A percentile compares a stretch with the other conserved stretches of the same genome.
These are phyloP conservation scores for Ptilodon capucinus DNA, from an alignment of 2,888 invertebrate genomes.

Conservation along the genomic window DNA sequence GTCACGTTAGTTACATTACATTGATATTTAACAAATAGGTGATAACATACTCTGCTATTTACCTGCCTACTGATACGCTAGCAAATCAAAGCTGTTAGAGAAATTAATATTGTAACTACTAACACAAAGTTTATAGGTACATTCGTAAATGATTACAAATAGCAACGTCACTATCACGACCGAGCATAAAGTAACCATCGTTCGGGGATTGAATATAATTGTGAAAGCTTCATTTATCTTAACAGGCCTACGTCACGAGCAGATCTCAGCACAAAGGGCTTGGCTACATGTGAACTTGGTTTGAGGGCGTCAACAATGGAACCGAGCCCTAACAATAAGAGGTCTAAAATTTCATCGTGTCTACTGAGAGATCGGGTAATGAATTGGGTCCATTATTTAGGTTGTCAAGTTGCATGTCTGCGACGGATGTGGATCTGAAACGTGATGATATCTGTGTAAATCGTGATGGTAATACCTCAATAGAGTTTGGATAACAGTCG, in stretches of 20 bases:
- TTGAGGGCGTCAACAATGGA: slow-evolving; percentile 54
- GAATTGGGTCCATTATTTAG: slow-evolving; percentile 45
- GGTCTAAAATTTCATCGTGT: slow-evolving; percentile 53
- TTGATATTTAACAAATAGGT: too few species aligned
- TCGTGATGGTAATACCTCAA: neutral
- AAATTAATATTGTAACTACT: too few species aligned
- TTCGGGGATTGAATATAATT: slow-evolving; percentile 63
- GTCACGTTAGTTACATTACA: too few species aligned
- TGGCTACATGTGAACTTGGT: slow-evolving; percentile 61
- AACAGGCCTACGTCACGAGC: slow-evolving; percentile 59
- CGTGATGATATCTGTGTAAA: slow-evolving; percentile 23
- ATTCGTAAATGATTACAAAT: slow-evolving; percentile 1
- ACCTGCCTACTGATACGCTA: too few species aligned
- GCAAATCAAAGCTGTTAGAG: too few species aligned
- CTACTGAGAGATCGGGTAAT: slow-evolving; percentile 40
- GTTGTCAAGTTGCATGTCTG: slow-evolving; percentile 33
- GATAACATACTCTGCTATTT: too few species aligned
- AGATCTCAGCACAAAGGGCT: slow-evolving; percentile 60
- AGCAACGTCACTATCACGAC: slow-evolving; percentile 18
- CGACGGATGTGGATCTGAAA: slow-evolving; percentile 32
- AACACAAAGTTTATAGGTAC: too few species aligned
- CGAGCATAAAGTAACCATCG: slow-evolving; percentile 15
- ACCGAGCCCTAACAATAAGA: slow-evolving; percentile 47
- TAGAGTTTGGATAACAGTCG: neutral
- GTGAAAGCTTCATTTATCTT: slow-evolving; percentile 70